Conservation (phyloP, 2,113 vertebrate species). For the Balaenoptera acutorostrata region DNA sequence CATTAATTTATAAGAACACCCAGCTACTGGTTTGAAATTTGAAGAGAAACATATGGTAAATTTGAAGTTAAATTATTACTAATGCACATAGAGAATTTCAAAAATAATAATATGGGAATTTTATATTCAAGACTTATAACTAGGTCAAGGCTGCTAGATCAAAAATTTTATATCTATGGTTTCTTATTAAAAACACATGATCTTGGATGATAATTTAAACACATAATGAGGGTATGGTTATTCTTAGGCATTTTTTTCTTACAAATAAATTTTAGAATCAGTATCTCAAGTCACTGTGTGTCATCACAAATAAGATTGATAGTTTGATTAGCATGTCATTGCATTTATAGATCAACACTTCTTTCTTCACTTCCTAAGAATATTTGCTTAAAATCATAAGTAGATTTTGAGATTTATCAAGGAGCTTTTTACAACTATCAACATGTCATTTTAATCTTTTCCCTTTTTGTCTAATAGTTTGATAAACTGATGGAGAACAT, state of each 20-base stretch:
- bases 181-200: background rate
- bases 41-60: background rate
- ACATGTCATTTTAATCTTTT: background rate
- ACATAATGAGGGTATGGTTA: background rate
- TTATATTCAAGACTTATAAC: background rate
- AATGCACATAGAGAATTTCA: background rate
- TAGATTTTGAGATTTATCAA: background rate
- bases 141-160: background rate
- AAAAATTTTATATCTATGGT: background rate
- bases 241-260: background rate
- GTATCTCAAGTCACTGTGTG: background rate
- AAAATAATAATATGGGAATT: background rate
- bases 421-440: background rate
- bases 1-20: background rate
- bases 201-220: background rate
- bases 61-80: background rate
- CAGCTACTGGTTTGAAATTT: background rate
- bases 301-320: background rate
- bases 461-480: background rate
- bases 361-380: background rate
- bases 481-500: background rate
- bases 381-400: background rate
- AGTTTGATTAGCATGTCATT: background rate
- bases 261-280: background rate
- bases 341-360: background rate